Conservation (phyloP, 2,888 invertebrate genomes). For the Vannuccia rotundouncinata region DNA sequence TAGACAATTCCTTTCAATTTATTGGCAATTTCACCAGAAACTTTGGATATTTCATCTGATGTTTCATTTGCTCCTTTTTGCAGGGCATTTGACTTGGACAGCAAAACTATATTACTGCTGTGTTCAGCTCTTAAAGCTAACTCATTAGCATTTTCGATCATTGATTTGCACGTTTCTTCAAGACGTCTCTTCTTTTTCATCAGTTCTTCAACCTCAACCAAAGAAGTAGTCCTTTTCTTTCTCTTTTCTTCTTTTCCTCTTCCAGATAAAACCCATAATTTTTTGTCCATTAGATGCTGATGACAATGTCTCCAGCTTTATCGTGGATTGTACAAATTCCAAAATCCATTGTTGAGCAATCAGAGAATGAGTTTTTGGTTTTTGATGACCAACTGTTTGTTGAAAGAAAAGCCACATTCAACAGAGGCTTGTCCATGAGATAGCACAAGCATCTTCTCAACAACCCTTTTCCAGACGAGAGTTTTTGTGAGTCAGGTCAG, state of each 20-base stretch:
- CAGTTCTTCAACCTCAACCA: constrained; percentile 5
- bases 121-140: constrained; percentile 6
- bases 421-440: constrained; percentile 14
- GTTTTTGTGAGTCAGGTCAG: no score
- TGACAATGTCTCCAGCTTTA: constrained; percentile 1
- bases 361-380: neutral
- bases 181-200: constrained; percentile 9
- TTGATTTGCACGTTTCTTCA: constrained; percentile 5
- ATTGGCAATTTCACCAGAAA: neutral
- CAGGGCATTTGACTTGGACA: constrained; percentile 7
- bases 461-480: constrained; percentile 24
- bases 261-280: neutral
- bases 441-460: neutral
- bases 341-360: constrained; percentile 25
- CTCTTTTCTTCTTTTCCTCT: constrained; percentile 22
- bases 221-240: constrained; percentile 1
- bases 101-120: neutral
- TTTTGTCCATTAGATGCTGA: constrained; percentile 1
- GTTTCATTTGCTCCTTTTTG: neutral
- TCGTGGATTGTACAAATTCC: neutral
- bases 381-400: constrained; percentile 29
- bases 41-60: neutral
- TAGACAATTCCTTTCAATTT: no score
- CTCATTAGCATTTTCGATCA: constrained; percentile 7
- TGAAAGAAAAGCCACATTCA: constrained; percentile 5